These are phyloP conservation scores for Sebastes itinus DNA, from an alignment of 2,797 vertebrate species.

Conservation along the genomic window DNA sequence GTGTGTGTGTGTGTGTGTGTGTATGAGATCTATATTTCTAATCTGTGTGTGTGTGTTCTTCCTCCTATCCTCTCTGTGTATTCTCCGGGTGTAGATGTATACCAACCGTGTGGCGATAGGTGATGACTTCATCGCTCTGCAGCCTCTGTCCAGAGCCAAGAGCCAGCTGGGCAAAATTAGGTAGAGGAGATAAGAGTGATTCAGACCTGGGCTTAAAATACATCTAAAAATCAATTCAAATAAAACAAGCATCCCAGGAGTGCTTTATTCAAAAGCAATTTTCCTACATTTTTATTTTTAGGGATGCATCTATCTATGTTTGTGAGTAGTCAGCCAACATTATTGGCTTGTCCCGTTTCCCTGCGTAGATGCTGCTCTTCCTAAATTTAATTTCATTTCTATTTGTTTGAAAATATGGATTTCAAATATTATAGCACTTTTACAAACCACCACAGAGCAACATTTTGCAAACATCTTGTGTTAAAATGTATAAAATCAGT, in stretches of 20 bases:
- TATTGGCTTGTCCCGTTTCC: background rate
- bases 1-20: constrained; percentile 13
- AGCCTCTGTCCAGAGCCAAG: constrained; percentile 99
- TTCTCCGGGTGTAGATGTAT: constrained; percentile 92
- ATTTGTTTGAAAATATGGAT: background rate
- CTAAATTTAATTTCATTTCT: background rate
- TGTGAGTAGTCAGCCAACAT: background rate
- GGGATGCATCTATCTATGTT: background rate
- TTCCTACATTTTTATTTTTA: constrained; percentile 9
- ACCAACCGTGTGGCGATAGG: constrained; percentile 97
- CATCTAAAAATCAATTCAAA: constrained; percentile 1
- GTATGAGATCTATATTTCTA: background rate
- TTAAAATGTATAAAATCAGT: background rate
- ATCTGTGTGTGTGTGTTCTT: constrained; percentile 52
- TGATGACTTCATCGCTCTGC: constrained; percentile 99
- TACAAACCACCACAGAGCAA: background rate
- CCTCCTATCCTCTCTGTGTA: constrained; percentile 65
- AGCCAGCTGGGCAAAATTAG: constrained; percentile 99
- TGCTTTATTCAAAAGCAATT: constrained; percentile 51
- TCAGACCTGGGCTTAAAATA: constrained; percentile 41
- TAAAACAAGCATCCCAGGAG: constrained; percentile 28
- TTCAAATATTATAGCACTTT: background rate
- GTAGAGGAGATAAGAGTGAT: constrained; percentile 88
- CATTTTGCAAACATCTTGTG: background rate
- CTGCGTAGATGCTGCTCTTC: background rate